These are phyloP conservation scores for Emydocephalus ijimae DNA, from an alignment of 2,113 vertebrate genomes.

Conservation along the genomic window DNA sequence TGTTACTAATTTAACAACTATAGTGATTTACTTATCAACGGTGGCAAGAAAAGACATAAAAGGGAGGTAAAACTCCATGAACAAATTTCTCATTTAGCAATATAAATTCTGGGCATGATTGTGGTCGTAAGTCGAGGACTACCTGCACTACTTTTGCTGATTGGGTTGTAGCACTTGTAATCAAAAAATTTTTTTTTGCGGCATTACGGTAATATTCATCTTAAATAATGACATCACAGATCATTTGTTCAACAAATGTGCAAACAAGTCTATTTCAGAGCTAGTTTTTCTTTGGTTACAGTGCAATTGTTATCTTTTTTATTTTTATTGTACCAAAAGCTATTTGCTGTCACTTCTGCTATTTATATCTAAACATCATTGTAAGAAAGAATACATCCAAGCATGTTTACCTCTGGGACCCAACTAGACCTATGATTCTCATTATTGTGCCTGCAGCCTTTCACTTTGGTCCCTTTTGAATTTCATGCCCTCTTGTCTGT, in stretches of 20 bases:
- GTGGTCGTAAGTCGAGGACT: no score
- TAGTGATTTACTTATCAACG: no score
- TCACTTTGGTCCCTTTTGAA: neutral
- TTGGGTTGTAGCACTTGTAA: no score
- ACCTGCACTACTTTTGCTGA: no score
- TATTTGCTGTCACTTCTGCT: neutral
- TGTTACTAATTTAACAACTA: no score
- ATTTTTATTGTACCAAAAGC: neutral
- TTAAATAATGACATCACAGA: neutral
- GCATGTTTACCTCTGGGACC: neutral
- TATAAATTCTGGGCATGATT: no score
- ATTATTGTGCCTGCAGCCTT: neutral
- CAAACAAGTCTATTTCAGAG: neutral
- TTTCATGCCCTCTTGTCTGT: neutral
- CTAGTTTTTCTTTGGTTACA: neutral
- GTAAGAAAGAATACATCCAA: neutral
- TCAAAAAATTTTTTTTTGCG: neutral
- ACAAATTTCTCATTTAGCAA: no score
- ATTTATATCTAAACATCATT: neutral
- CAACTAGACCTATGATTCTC: neutral
- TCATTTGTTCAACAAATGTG: neutral
- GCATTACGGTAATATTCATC: neutral
- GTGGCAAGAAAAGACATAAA: no score
- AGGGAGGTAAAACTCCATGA: no score
- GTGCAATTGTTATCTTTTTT: neutral